phyloP scores from a whole-genome alignment of 1,140 invertebrate genomes.

The Cardiocondyla obscurior region DNA sequence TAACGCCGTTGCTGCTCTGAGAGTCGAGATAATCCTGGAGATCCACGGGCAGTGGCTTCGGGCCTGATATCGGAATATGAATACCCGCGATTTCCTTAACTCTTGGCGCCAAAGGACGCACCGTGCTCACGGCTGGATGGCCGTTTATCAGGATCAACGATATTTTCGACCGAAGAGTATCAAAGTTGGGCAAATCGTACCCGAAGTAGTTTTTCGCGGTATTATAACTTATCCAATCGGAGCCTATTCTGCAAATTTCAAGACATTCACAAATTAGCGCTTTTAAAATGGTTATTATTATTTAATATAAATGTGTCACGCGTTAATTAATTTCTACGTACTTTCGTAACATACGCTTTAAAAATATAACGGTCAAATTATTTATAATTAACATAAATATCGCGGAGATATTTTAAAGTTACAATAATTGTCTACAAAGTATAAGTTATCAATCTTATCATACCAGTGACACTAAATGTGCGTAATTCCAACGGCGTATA shows the following conservation, averaged over 20 bases:
- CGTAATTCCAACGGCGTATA: slow-evolving; percentile 1
- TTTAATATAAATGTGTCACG: neutral
- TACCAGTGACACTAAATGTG: neutral
- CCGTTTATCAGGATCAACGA: slow-evolving; percentile 55
- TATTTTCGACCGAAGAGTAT: slow-evolving; percentile 14
- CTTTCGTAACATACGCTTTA: too few relatives aligned
- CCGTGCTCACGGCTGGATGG: neutral
- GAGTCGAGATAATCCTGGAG: slow-evolving; percentile 62
- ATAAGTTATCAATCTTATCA: neutral
- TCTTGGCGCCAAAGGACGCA: slow-evolving; percentile 62
- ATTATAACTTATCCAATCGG: neutral
- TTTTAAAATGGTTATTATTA: neutral
- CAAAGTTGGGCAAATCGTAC: slow-evolving; percentile 53
- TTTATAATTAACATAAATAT: too few relatives aligned
- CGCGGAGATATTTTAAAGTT: too few relatives aligned
- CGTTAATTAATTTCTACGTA: neutral
- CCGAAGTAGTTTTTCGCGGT: slow-evolving; percentile 37
- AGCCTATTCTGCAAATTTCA: slow-evolving; percentile 10
- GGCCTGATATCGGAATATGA: slow-evolving; percentile 55
- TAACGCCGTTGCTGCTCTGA: slow-evolving; percentile 40
- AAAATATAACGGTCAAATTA: too few relatives aligned
- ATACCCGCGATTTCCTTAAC: slow-evolving; percentile 73
- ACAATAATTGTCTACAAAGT: neutral
- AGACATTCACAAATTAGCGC: neutral
- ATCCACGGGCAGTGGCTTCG: slow-evolving; percentile 23